Percentiles rank a stretch among this genome's conserved stretches.
phyloP scores from a whole-genome alignment of 2,113 vertebrate genomes.

The Hemiprocne comata region DNA sequence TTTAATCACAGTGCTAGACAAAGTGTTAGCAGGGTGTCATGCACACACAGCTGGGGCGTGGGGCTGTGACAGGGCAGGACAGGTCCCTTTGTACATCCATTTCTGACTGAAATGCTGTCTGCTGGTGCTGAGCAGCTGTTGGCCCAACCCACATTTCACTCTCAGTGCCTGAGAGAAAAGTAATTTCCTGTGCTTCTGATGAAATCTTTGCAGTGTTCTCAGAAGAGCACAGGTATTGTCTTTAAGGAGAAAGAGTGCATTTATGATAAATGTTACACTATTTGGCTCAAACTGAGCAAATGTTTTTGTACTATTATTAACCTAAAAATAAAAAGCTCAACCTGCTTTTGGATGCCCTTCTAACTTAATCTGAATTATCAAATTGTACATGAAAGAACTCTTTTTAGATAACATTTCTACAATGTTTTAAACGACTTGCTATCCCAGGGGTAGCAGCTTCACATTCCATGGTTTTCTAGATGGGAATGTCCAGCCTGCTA shows the following conservation, averaged over 20 bases:
- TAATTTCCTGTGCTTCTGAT: constrained; percentile 57
- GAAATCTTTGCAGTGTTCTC: constrained; percentile 16
- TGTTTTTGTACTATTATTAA: constrained; percentile 75
- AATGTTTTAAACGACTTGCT: constrained; percentile 56
- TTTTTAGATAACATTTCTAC: constrained; percentile 51
- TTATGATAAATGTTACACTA: constrained; percentile 85
- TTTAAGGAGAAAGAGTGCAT: constrained; percentile 79
- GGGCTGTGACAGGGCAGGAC: background rate
- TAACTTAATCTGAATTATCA: constrained; percentile 36
- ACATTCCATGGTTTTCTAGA: constrained; percentile 56
- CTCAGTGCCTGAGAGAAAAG: constrained; percentile 59
- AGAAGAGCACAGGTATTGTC: constrained; percentile 70
- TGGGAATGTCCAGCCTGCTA: constrained; percentile 19
- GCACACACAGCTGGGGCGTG: background rate
- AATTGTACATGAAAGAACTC: constrained; percentile 38
- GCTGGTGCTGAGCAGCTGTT: constrained; percentile 39
- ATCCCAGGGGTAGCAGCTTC: constrained; percentile 19
- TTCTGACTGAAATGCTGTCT: constrained; percentile 17
- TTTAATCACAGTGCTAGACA: constrained; percentile 9
- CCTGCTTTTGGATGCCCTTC: constrained; percentile 62
- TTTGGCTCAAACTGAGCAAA: constrained; percentile 86
- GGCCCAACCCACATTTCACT: constrained; percentile 67
- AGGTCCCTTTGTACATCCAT: background rate
- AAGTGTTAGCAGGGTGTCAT: background rate
- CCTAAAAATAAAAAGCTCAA: constrained; percentile 46